A percentile compares a stretch with the other conserved stretches of the same genome.
These are phyloP conservation scores for Drosophila micromelanica DNA, from an alignment of 1,140 invertebrate species.

Conservation along the genomic window DNA sequence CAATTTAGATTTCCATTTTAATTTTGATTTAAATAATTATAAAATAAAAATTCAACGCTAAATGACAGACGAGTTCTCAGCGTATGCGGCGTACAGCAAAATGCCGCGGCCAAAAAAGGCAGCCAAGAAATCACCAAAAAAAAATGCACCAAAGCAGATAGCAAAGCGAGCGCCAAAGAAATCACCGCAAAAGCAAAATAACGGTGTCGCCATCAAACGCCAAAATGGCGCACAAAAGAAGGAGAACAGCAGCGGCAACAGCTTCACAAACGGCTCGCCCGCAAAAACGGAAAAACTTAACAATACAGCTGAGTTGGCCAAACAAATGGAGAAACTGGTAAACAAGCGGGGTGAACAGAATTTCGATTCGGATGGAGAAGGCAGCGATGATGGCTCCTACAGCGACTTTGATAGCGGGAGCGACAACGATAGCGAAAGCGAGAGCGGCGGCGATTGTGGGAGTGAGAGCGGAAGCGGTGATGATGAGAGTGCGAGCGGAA, in stretches of 20 bases:
- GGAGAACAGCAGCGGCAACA: background rate
- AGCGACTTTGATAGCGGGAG: background rate
- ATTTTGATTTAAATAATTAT: no score
- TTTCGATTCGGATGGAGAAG: background rate
- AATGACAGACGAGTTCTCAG: slow-evolving; percentile 26
- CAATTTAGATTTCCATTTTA: no score
- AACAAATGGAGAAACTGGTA: background rate
- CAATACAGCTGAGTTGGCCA: background rate
- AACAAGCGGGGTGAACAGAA: background rate
- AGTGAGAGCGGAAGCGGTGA: background rate
- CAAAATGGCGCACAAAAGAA: slow-evolving; percentile 3
- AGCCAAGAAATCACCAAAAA: background rate
- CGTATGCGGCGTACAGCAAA: slow-evolving; percentile 27
- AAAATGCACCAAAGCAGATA: slow-evolving; percentile 4
- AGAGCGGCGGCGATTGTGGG: background rate
- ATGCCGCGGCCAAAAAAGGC: background rate
- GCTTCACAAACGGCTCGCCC: background rate
- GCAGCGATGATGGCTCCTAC: background rate
- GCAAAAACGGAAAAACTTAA: background rate
- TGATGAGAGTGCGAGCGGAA: background rate
- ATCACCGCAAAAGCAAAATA: background rate
- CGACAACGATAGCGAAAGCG: background rate
- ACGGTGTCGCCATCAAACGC: background rate
- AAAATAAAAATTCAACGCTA: background rate
- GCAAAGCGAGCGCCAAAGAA: slow-evolving; percentile 8